These are phyloP conservation scores for Spinus olivaceus DNA, from an alignment of 2,797 vertebrate genomes.

Conservation along the genomic window DNA sequence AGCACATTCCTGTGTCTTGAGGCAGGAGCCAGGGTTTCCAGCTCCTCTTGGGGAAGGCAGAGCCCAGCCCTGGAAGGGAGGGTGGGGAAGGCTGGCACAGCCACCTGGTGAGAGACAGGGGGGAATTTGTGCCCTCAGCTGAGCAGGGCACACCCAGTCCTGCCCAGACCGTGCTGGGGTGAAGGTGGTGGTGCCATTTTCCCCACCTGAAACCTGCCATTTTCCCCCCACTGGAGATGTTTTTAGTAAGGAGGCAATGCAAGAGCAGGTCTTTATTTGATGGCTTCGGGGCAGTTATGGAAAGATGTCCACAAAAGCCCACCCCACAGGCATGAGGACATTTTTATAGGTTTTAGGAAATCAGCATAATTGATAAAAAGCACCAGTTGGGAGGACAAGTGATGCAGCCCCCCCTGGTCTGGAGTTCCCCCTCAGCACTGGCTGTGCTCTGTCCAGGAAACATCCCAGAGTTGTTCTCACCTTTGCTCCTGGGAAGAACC, in stretches of 20 bases:
- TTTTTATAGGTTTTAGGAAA: neutral
- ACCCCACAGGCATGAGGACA: neutral
- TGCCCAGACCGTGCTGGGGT: rapidly evolving
- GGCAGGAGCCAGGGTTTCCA: rapidly evolving
- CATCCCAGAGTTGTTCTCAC: neutral
- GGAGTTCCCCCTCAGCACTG: neutral
- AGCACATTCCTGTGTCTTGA: rapidly evolving
- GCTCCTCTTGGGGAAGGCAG: neutral
- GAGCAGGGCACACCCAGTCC: rapidly evolving
- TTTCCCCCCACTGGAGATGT: too few species aligned
- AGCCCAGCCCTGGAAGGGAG: neutral
- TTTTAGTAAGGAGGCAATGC: neutral
- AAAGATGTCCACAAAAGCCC: neutral
- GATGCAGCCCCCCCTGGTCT: neutral
- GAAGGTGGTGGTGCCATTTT: too few species aligned
- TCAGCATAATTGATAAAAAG: neutral
- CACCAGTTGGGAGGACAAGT: neutral
- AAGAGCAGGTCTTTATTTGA: neutral
- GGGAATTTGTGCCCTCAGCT: neutral
- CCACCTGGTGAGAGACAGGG: rapidly evolving
- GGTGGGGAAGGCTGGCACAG: neutral
- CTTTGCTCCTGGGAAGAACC: neutral
- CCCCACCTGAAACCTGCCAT: too few species aligned
- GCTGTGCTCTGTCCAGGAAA: neutral
- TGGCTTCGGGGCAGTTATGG: neutral